Percentiles rank a stretch among this genome's conserved stretches.
These are phyloP conservation scores for Wasmannia auropunctata DNA, from an alignment of 1,140 invertebrate genomes.

Conservation along the genomic window DNA sequence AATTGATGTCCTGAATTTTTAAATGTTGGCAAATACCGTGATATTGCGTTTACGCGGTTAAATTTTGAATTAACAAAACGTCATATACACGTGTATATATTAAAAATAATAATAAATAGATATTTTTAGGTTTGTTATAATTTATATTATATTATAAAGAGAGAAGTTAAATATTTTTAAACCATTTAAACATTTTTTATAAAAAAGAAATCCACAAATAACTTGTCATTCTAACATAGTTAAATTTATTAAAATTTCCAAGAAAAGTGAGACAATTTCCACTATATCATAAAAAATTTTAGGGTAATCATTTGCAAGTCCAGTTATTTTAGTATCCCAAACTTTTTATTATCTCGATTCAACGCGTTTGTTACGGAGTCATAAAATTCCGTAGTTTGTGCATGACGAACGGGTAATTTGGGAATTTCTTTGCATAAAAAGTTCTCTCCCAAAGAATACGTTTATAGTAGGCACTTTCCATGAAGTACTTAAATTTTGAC, in stretches of 20 bases:
- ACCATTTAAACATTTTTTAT: not conserved
- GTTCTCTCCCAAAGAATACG: not conserved
- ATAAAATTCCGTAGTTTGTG: constrained; percentile 4
- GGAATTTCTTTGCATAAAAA: constrained; percentile 12
- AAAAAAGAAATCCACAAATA: not conserved
- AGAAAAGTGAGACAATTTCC: not conserved
- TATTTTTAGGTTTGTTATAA: not conserved
- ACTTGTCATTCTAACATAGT: not conserved
- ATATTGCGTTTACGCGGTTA: not conserved
- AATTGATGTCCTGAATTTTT: not conserved
- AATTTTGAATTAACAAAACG: not conserved
- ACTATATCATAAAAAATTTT: not conserved
- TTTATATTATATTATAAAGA: not conserved
- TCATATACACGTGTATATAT: not conserved
- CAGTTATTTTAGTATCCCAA: not conserved
- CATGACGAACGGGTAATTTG: not conserved
- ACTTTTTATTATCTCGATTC: constrained; percentile 6
- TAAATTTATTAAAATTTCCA: not conserved
- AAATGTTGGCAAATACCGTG: not conserved
- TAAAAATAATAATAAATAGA: not conserved
- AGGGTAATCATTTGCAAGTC: not conserved
- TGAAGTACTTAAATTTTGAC: constrained; percentile 3
- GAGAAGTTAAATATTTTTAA: not conserved
- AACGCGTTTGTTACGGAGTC: not conserved
- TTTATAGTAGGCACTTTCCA: not conserved